Evolutionary conservation across 2,888 invertebrate species (phyloP).

Genomic region (Drosophila pseudotalamancana): DNA sequence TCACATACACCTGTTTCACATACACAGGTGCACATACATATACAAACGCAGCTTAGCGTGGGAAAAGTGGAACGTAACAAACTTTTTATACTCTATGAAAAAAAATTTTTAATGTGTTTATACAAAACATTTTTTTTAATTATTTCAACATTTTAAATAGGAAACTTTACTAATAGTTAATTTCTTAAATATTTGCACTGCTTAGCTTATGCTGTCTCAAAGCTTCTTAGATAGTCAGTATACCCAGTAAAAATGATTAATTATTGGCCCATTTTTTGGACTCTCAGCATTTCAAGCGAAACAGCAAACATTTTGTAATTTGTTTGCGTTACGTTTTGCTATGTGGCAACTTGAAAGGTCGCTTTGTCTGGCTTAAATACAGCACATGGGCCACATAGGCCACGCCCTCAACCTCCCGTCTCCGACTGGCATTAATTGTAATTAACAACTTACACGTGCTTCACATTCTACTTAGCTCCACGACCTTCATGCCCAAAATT

Average conservation of each 20-base stretch:
- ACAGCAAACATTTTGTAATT: conserved; percentile 20
- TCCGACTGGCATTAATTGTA: conserved; percentile 53
- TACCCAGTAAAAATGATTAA: conserved; percentile 1
- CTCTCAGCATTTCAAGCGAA: neutral
- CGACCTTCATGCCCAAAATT: conserved; percentile 37
- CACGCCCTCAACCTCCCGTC: neutral
- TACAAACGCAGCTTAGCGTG: neutral
- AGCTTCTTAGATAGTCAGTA: neutral
- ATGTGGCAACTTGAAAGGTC: conserved; percentile 43
- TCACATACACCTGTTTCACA: neutral
- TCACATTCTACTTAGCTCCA: conserved; percentile 33
- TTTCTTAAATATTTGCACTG: neutral
- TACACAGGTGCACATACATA: neutral
- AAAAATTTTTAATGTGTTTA: neutral
- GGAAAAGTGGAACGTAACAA: too few species aligned
- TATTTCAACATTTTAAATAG: too few species aligned
- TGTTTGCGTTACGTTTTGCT: conserved; percentile 2
- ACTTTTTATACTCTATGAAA: neutral
- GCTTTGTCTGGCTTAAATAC: conserved; percentile 23
- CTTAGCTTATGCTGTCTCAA: neutral
- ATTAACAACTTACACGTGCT: conserved; percentile 75
- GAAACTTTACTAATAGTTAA: neutral
- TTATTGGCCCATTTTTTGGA: neutral
- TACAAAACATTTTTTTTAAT: neutral
- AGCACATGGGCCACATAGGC: conserved; percentile 7